These are phyloP conservation scores for Plestiodon gilberti DNA, from an alignment of 2,113 vertebrate species.

Conservation along the genomic window DNA sequence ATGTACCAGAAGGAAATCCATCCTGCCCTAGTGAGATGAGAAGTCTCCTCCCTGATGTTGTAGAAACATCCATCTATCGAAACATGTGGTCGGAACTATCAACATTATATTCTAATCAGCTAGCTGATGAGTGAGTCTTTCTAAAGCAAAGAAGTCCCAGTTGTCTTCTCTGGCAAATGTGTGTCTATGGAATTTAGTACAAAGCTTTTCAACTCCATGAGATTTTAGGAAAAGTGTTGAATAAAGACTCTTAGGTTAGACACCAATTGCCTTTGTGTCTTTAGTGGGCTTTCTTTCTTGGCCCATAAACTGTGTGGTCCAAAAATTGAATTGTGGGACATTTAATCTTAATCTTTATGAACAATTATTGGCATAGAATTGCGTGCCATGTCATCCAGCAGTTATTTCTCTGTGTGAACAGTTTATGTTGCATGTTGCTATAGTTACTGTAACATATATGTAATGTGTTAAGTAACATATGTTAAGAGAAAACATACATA, in stretches of 20 bases:
- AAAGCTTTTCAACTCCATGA: background rate
- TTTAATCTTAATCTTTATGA: background rate
- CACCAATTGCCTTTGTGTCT: background rate
- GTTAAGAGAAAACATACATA: background rate
- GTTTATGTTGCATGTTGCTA: background rate
- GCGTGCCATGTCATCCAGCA: background rate
- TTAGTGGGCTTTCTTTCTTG: background rate
- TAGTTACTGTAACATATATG: background rate
- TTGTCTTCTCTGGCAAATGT: fast-evolving
- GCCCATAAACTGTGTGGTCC: background rate
- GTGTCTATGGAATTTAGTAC: background rate
- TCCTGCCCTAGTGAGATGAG: background rate
- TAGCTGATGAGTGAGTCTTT: background rate
- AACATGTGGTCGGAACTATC: background rate
- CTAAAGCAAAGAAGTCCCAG: background rate
- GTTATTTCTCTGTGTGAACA: background rate
- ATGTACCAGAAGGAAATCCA: background rate
- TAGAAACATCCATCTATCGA: background rate
- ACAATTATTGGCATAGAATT: background rate
- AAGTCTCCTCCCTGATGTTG: background rate
- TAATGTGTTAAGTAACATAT: too few species aligned
- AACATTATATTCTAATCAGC: background rate
- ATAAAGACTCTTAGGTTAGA: background rate
- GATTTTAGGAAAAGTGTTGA: background rate
- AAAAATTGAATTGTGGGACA: background rate